Conservation (phyloP, 2,888 invertebrate genomes). For the Asteroscopus sphinx region DNA sequence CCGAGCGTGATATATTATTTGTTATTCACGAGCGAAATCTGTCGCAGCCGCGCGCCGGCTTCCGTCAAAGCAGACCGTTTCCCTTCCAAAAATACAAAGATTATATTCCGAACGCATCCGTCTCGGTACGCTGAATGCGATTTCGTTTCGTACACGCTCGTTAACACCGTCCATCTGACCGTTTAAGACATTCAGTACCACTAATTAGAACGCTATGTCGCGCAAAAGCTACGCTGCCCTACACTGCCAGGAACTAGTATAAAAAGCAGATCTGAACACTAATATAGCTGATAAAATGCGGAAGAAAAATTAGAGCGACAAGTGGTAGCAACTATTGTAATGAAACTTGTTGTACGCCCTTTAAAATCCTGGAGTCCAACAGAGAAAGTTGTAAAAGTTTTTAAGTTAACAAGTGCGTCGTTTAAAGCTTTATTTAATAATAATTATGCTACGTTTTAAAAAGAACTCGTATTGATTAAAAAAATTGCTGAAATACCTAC, state of each 20-base stretch:
- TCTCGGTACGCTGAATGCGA: conserved; percentile 70
- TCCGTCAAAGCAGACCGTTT: conserved; percentile 77
- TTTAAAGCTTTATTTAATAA: conserved; percentile 20
- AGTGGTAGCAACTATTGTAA: conserved; percentile 45
- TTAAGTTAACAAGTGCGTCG: conserved; percentile 27
- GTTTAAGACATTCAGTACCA: conserved; percentile 53
- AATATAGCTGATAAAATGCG: conserved; percentile 33
- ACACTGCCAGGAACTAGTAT: conserved; percentile 37
- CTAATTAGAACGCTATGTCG: conserved; percentile 48
- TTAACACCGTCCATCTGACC: conserved; percentile 63
- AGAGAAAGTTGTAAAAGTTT: conserved; percentile 57
- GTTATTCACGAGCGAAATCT: conserved; percentile 80
- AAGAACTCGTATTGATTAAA: too few relatives aligned
- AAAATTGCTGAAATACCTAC: not conserved
- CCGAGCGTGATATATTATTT: conserved; percentile 72
- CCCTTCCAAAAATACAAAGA: conserved; percentile 81
- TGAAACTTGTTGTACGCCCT: conserved; percentile 59
- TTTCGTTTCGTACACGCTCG: conserved; percentile 70
- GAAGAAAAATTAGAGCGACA: conserved; percentile 64
- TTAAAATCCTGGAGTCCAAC: conserved; percentile 55
- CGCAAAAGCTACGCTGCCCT: conserved; percentile 42
- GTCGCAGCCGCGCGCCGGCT: conserved; percentile 75
- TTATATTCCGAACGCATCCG: conserved; percentile 78
- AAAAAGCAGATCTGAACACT: conserved; percentile 39
- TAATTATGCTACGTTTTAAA: too few relatives aligned